Base-by-base conservation (phyloP, 2,888 invertebrate species). In the Macaria notata region DNA sequence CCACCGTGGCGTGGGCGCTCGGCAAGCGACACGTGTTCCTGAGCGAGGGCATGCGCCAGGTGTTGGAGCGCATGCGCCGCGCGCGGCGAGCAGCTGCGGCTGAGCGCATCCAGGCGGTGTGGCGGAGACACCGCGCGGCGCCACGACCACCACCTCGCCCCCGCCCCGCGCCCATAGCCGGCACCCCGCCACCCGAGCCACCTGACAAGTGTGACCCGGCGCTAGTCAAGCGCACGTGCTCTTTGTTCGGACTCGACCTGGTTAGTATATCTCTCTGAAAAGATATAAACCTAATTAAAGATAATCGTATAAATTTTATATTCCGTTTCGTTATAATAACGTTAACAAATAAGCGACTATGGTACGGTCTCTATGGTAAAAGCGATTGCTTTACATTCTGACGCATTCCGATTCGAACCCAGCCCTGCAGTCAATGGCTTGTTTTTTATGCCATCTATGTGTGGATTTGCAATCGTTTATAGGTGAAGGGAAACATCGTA, bases 1-100 rank as follows among this genome's bases (percentile, higher is more conserved):
- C 88, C 64, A 81, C 83, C 69, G 87, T 88, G 71, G 83, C 96
- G 76, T 98, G 98, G 97, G 97, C 97, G 31, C 93, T 97, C 47
- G 98, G 98, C 63, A 97, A 97, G 83, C 93, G 98, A 3, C 98
- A 98, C 84, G 96, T 98, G 46, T 98, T 98, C 86, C 93, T 98
- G 61, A 98, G 98, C 88, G 98, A 98, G 87, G 97, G 97, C 33
- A 96, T 98, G 75, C 93, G 98, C 4, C 98, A 98, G 87, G 97
- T 97, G 72, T 84, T 98, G 69, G 98, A 98, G 82, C 94, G 95
- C 59, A 89, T 97, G 74, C 92, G 98, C 4, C 94, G 94, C 31
- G 95, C 95, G 62, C 95, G 95, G 3, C 93, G 97, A 69, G 93
- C 94, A 66, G 96, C 97, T 9, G 98, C 98, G 1, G 95, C 59